Evolutionary conservation across 2,888 invertebrate species (phyloP).

Genomic region (Euclidia mi): DNA sequence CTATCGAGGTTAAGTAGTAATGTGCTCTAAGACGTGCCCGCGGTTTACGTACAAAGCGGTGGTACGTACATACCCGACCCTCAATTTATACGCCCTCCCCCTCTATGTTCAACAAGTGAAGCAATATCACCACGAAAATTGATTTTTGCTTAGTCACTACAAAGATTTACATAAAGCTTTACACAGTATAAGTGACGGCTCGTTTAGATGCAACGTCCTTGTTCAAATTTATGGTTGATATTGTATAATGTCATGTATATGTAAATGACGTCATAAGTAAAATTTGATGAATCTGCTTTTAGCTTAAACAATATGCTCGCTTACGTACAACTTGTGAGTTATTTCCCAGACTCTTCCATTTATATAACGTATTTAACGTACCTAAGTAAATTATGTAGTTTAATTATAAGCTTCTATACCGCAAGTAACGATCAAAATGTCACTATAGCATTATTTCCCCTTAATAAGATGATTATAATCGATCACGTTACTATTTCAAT

Average conservation of each 20-base stretch:
- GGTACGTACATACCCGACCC: slow-evolving; percentile 9
- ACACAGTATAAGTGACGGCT: slow-evolving; percentile 6
- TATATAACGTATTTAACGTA: slow-evolving; percentile 15
- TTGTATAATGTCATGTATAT: slow-evolving; percentile 12
- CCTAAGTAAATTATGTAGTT: slow-evolving; percentile 9
- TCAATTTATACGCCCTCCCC: slow-evolving; percentile 25
- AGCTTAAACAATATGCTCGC: slow-evolving; percentile 3
- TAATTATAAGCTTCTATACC: slow-evolving; percentile 1
- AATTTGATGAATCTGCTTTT: slow-evolving; percentile 6
- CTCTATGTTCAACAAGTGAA: slow-evolving; percentile 59
- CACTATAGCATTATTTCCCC: slow-evolving; percentile 6
- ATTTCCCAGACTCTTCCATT: slow-evolving; percentile 15
- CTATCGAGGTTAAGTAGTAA: background rate
- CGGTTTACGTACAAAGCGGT: slow-evolving; percentile 1
- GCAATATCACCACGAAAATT: slow-evolving; percentile 57
- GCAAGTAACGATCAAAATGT: background rate
- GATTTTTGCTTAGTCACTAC: slow-evolving; percentile 53
- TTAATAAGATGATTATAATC: slow-evolving; percentile 3
- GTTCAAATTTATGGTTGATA: slow-evolving; percentile 33
- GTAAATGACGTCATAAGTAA: slow-evolving; percentile 12
- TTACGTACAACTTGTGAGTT: background rate
- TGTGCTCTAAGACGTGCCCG: background rate
- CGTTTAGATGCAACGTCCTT: slow-evolving; percentile 36
- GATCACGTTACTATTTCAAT: background rate
- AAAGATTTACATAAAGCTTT: slow-evolving; percentile 40